A percentile compares a stretch with the other conserved stretches of the same genome.
phyloP scores from a whole-genome alignment of 2,888 invertebrate genomes.

The Caenorhabditis sp. region DNA sequence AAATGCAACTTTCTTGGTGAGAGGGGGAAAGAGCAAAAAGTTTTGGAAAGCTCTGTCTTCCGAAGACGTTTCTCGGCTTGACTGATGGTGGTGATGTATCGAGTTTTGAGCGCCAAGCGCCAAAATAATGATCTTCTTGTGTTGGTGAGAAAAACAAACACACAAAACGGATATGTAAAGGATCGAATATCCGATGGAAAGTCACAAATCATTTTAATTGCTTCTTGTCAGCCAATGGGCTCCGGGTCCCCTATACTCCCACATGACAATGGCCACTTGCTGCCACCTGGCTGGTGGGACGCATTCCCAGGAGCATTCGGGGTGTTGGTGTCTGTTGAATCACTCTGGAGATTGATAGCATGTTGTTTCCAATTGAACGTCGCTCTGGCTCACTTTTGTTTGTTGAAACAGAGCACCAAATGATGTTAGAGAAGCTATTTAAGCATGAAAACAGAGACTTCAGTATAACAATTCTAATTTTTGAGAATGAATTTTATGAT shows the following conservation, averaged over 20 bases:
- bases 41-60: neutral
- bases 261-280: constrained; percentile 18
- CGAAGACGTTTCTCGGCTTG: neutral
- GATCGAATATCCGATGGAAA: constrained; percentile 21
- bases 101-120: constrained; percentile 4
- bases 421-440: no score
- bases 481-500: constrained; percentile 3
- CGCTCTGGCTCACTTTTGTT: neutral
- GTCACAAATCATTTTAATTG: constrained; percentile 31
- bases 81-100: neutral
- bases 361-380: constrained; percentile 23
- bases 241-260: neutral
- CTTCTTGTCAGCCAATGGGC: constrained; percentile 22
- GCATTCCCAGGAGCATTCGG: neutral
- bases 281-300: constrained; percentile 9
- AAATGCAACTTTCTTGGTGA: neutral
- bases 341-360: neutral
- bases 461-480: no score
- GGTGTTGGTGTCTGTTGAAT: neutral
- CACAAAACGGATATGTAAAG: constrained; percentile 16
- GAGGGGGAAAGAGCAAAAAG: neutral
- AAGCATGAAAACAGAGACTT: no score
- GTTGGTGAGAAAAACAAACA: constrained; percentile 21
- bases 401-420: neutral
- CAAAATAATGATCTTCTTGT: constrained; percentile 14